Percentiles rank a stretch among this genome's conserved stretches.
phyloP scores from a whole-genome alignment of 2,888 invertebrate genomes.

The Julus scandinavius region DNA sequence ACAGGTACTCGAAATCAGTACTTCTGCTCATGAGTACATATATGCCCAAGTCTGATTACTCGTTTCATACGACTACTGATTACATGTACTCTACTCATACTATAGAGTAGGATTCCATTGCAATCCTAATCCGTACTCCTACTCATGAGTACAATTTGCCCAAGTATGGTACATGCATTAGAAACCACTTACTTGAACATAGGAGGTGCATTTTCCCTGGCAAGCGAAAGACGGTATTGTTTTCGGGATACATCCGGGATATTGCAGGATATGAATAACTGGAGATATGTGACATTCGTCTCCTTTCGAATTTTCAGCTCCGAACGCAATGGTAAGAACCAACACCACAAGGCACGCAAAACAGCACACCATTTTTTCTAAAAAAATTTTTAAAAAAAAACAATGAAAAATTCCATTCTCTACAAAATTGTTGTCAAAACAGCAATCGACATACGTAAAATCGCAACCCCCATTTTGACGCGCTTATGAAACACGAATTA shows the following conservation, averaged over 20 bases:
- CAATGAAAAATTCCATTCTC: neutral
- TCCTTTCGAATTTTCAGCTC: slow-evolving; percentile 57
- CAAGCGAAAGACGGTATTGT: slow-evolving; percentile 94
- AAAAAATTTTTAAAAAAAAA: neutral
- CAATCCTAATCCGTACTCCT: no score
- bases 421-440: neutral
- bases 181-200: slow-evolving; percentile 78
- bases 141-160: no score
- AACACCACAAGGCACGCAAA: slow-evolving; percentile 50
- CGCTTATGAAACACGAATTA: neutral
- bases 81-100: no score
- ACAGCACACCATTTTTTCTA: slow-evolving; percentile 52
- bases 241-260: slow-evolving; percentile 91
- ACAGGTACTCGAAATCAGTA: no score
- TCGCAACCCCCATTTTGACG: neutral
- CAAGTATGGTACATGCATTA: no score
- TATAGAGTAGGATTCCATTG: no score
- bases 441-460: neutral
- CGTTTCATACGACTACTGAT: no score
- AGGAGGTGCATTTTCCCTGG: slow-evolving; percentile 89
- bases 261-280: slow-evolving; percentile 89
- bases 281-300: slow-evolving; percentile 93
- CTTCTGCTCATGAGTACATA: no score
- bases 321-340: slow-evolving; percentile 49
- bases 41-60: no score